phyloP scores from a whole-genome alignment of 2,113 vertebrate species.

The Halcyon senegalensis region DNA sequence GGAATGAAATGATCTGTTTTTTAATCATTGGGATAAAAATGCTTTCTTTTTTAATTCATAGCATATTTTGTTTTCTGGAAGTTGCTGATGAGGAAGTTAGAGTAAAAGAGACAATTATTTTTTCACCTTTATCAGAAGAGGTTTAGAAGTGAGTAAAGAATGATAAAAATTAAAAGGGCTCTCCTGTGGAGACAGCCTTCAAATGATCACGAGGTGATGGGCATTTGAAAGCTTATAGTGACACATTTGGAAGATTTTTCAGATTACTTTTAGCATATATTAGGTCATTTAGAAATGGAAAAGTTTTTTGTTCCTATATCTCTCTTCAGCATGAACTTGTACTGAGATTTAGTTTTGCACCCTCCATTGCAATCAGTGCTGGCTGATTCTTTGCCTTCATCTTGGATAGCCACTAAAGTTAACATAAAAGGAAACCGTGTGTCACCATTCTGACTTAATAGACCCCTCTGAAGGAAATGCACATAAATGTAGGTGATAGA shows the following conservation, averaged over 20 bases:
- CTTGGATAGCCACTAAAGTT: not conserved
- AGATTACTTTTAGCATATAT: not conserved
- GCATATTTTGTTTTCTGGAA: constrained; percentile 6
- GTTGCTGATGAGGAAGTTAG: not conserved
- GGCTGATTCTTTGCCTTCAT: not conserved
- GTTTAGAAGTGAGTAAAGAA: not conserved
- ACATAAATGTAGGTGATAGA: not conserved
- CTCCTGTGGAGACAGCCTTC: not conserved
- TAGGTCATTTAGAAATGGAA: not conserved
- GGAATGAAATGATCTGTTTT: not conserved
- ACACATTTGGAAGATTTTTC: not conserved
- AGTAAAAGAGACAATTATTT: not conserved
- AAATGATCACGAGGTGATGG: not conserved
- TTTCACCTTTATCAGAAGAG: not conserved
- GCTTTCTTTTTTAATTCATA: not conserved
- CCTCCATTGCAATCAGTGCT: not conserved
- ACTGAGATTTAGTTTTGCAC: not conserved
- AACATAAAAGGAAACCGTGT: not conserved
- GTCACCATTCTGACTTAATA: not conserved
- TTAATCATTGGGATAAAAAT: not conserved
- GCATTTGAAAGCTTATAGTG: not conserved
- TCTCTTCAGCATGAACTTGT: not conserved
- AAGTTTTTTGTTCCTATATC: not conserved
- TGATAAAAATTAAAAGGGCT: not conserved
- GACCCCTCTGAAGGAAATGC: not conserved